Evolutionary conservation across 1,140 invertebrate species (phyloP), one percentile per base, ranked within the genome.

Genomic region (Manduca sexta): DNA sequence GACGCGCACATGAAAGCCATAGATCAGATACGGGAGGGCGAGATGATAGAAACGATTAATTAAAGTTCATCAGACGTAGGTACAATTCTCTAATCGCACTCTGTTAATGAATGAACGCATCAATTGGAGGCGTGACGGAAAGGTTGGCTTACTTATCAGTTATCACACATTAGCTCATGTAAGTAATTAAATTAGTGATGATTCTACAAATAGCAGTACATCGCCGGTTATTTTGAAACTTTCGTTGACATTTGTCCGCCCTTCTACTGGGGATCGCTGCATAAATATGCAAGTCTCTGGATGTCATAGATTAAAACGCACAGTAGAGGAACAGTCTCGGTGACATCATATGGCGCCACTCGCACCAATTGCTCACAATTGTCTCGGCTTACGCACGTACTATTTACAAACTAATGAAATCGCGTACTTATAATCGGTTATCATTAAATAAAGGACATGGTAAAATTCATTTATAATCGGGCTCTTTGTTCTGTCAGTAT

Each of bases 341-440:
- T 80, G 76, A 80, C 74, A 80, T 80, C 76, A 80, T 65, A 50
- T 67, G 72, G 76, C 74, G 74, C 74, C 76, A 60, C 45, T 61
- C 47, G 56, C 67, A 68, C 69, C 70, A 80, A 80, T 80, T 80
- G 71, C 56, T 53, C 35, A 49, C 76, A 80, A 80, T 80, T 80
- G 74, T 74, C 74, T 66, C 67, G 68, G 35, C 37, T 41, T 45
- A 41, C 48, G 45, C 48, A 43, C 46, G 29, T 47, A 60, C 43
- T 56, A 56, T 60, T 64, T 67, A 47, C 50, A 30, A 56, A 50
- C 52, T 64, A 64, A 60, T 64, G 50, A 53, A 64, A 67, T 67
- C 60, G 56, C 54, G 52, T 31, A 45, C 44, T 47, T 56, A 64
- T 67, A 60, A 67, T 67, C 59, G 38, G 54, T 53, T 58, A 51